A percentile compares a stretch with the other conserved stretches of the same genome.
Conservation (phyloP, 2,797 vertebrate genomes). For the Amblyraja radiata region DNA sequence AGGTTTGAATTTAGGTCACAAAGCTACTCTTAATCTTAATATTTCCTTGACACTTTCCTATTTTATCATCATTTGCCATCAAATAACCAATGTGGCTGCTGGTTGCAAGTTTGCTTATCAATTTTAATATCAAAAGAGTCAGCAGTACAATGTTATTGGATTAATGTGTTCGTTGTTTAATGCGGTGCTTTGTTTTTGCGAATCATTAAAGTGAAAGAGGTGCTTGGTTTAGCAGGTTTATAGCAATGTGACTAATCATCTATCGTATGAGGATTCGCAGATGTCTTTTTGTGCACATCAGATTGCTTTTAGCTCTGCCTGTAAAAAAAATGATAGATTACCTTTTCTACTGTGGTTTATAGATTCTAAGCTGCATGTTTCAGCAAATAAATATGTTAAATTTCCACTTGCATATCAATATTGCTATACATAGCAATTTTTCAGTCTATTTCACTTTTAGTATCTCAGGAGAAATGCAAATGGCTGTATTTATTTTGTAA, state of each 20-base stretch:
- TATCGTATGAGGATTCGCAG: slow-evolving; percentile 6
- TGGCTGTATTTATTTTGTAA: background rate
- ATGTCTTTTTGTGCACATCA: slow-evolving; percentile 14
- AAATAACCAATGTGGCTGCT: background rate
- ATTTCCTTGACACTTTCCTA: background rate
- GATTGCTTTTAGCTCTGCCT: background rate
- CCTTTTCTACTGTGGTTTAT: background rate
- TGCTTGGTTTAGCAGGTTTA: slow-evolving; percentile 29
- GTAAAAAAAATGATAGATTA: background rate
- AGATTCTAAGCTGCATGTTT: background rate
- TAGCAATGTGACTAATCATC: slow-evolving; percentile 23
- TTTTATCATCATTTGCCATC: background rate
- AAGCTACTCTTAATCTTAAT: background rate
- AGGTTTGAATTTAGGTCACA: background rate
- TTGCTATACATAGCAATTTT: no score
- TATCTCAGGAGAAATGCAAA: background rate
- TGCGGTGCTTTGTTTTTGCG: slow-evolving; percentile 10
- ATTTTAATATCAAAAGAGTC: slow-evolving; percentile 19
- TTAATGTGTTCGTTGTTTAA: slow-evolving; percentile 6
- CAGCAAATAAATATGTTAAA: no score
- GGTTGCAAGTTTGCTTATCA: background rate
- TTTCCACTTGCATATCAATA: no score
- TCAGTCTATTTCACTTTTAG: background rate
- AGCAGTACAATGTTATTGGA: background rate
- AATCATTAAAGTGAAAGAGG: slow-evolving; percentile 30